Evolutionary conservation across 2,113 vertebrate species (phyloP), one percentile per base, ranked within the genome.

Genomic region (Elaphurus davidianus): DNA sequence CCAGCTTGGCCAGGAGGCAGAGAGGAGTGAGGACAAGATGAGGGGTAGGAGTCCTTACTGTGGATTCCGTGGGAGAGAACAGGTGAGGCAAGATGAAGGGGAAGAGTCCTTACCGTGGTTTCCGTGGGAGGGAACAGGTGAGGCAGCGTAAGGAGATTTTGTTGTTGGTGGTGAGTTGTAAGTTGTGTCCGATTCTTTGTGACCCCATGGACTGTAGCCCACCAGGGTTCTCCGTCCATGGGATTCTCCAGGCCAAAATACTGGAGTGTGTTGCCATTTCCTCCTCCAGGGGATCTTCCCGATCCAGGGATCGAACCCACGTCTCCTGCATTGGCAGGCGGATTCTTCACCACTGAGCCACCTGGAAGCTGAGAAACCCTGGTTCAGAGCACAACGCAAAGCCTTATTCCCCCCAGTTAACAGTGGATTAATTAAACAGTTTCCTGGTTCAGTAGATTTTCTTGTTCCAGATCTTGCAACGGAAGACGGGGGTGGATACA

Each of bases 401-500:
- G 54, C 14, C 36, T 85, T 85, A 13, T 13, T n/a, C 64, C 10
- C 12, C 23, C 47, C 47, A 6, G 10, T 52, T 52, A 81, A 81
- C 21, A 55, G 62, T 16, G 25, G 81, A 28, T 45, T 45, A n/a
- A 81, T 55, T n/a, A 40, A 67, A 52, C 16, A 54, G 87, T 16
- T 54, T 84, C 47, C 12, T 19, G 50, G 43, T 7, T 17, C 12
- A 19, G 92, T 3, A 52, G 71, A 27, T 43, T 19, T 27, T 12
- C n/a, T n/a, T 1, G 12, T 8, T 4, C 54, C 27, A 30, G 25
- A 47, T 43, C 45, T 36, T 14, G 54, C 19, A 27, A 33, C 9
- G 40, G 21, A 55, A n/a, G 12, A 8, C 0, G 12, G n/a, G 2
- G 13, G 25, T 15, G 13, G 28, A 28, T 1, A 14, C 11, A 9